phyloP scores from a whole-genome alignment of 2,888 invertebrate genomes.

The Dicyrtoma fusca region DNA sequence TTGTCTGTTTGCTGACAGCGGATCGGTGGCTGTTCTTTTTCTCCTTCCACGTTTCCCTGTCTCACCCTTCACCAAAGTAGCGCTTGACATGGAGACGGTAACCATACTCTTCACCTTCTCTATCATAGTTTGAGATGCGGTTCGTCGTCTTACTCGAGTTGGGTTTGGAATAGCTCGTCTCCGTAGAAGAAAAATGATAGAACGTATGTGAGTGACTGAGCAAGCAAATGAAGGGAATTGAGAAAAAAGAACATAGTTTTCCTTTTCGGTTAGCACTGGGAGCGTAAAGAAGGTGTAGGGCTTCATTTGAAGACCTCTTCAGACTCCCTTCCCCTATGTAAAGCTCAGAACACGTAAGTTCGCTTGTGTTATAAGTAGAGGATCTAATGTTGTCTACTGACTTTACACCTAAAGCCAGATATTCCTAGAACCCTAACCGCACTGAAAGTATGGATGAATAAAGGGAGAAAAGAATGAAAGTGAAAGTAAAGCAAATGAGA shows the following conservation, averaged over 20 bases:
- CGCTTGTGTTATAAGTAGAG: neutral
- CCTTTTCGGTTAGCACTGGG: neutral
- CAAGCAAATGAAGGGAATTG: neutral
- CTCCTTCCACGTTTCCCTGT: neutral
- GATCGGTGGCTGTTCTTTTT: slow-evolving; percentile 7
- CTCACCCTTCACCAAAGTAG: neutral
- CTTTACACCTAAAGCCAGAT: too few species aligned
- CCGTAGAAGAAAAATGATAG: neutral
- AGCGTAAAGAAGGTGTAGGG: neutral
- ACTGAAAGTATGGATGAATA: too few species aligned
- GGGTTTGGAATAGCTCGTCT: too few species aligned
- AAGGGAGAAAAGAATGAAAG: neutral
- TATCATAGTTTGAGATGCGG: too few species aligned
- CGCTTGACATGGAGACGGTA: slow-evolving; percentile 24
- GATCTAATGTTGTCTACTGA: neutral
- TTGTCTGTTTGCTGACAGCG: slow-evolving; percentile 2
- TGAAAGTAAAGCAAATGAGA: slow-evolving; percentile 8
- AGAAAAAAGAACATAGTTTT: neutral
- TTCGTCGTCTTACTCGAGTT: too few species aligned
- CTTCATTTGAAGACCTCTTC: neutral
- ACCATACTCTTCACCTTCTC: neutral
- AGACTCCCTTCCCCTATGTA: too few species aligned
- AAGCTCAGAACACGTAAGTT: too few species aligned
- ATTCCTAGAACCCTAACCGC: too few species aligned
- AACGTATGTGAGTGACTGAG: neutral